Conservation (phyloP, 2,888 invertebrate species). For the Netelia inedita region DNA sequence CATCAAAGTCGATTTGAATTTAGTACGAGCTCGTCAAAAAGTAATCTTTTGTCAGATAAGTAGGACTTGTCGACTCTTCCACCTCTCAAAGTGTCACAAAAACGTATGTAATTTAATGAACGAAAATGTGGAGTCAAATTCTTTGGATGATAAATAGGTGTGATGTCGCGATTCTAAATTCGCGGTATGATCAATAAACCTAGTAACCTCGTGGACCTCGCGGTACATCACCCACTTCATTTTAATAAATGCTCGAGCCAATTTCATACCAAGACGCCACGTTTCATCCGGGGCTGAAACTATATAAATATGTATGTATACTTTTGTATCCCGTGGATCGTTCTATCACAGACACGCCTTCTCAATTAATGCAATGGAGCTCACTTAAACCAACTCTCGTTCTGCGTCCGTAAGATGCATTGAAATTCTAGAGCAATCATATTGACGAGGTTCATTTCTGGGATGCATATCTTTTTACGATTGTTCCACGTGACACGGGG, state of each 20-base stretch:
- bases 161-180: conserved; percentile 17
- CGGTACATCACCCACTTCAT: conserved; percentile 70
- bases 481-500: conserved; percentile 1
- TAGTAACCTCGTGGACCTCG: conserved; percentile 75
- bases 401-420: conserved; percentile 55
- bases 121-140: too few species aligned
- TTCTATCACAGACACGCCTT: conserved; percentile 52
- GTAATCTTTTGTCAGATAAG: too few species aligned
- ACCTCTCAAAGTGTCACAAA: too few species aligned
- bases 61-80: too few species aligned
- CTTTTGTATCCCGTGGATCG: conserved; percentile 69
- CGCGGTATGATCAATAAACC: conserved; percentile 73
- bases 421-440: conserved; percentile 66
- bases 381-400: conserved; percentile 70
- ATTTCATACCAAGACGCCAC: conserved; percentile 70
- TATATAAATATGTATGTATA: conserved; percentile 20
- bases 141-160: too few species aligned
- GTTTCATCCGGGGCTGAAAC: conserved; percentile 58
- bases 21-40: too few species aligned
- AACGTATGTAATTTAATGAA: too few species aligned
- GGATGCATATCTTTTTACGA: conserved; percentile 42
- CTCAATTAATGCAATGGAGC: conserved; percentile 75
- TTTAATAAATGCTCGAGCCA: conserved; percentile 73
- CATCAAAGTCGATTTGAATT: too few species aligned
- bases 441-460: conserved; percentile 51